Evolutionary conservation across 53 echinoderm and acorn worm genomes (phyloP).

Genomic region (Paracentrotus lividus): DNA sequence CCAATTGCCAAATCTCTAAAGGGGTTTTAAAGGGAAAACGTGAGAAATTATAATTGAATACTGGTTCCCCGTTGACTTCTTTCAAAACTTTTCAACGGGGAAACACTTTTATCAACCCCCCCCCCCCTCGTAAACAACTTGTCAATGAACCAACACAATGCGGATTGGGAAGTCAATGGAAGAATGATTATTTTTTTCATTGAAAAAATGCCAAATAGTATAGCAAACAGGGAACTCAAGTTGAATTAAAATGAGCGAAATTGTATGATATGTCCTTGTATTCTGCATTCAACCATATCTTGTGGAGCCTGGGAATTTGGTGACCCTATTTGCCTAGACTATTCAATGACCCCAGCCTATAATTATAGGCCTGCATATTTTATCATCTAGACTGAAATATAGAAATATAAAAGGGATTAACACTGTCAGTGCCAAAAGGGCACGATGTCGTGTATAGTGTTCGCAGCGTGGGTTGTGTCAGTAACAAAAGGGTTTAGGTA

Average conservation of each 20-base stretch:
- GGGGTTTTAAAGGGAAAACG: no score
- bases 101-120: no score
- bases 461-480: not conserved
- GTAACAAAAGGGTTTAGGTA: not conserved
- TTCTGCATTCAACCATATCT: not conserved
- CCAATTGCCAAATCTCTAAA: no score
- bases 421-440: not conserved
- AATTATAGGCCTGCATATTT: no score
- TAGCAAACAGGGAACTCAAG: not conserved
- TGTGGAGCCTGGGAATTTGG: not conserved
- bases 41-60: no score
- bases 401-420: not conserved
- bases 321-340: not conserved
- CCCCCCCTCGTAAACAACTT: conserved; percentile 26
- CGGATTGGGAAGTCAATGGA: not conserved
- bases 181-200: not conserved
- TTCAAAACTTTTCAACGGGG: no score
- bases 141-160: conserved; percentile 1
- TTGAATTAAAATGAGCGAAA: not conserved
- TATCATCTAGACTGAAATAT: not conserved
- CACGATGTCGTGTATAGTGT: not conserved
- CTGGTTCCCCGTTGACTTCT: no score
- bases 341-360: not conserved
- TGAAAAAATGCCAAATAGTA: not conserved
- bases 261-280: not conserved